Evolutionary conservation across 2,888 invertebrate species (phyloP).

Genomic region (Leucoma salicis): DNA sequence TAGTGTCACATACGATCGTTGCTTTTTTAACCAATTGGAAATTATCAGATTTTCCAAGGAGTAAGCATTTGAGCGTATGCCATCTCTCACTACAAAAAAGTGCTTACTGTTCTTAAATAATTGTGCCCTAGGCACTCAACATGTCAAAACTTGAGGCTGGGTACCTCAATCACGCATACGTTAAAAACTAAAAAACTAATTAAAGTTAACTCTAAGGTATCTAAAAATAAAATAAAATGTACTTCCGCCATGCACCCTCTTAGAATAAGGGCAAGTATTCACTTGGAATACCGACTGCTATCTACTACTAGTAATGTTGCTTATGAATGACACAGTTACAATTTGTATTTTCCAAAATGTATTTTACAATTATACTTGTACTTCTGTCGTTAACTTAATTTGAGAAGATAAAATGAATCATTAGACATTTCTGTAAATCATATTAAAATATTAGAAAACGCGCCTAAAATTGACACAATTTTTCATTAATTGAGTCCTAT

Average conservation of each 20-base stretch:
- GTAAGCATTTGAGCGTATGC: slow-evolving; percentile 27
- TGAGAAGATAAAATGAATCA: no score
- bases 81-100: slow-evolving; percentile 42
- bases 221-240: slow-evolving; percentile 46
- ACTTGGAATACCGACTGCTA: slow-evolving; percentile 35
- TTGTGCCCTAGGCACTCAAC: slow-evolving; percentile 47
- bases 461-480: no score
- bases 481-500: no score
- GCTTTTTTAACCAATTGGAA: slow-evolving; percentile 28
- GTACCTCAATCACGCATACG: slow-evolving; percentile 39
- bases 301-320: background rate
- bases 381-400: no score
- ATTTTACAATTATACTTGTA: no score
- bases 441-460: no score
- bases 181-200: slow-evolving; percentile 32
- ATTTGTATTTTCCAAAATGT: no score
- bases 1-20: slow-evolving; percentile 26
- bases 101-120: slow-evolving; percentile 34
- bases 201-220: slow-evolving; percentile 28
- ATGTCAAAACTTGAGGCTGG: slow-evolving; percentile 50
- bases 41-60: slow-evolving; percentile 21
- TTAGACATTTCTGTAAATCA: no score
- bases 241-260: slow-evolving; percentile 49
- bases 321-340: no score
- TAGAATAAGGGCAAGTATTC: slow-evolving; percentile 25